Conservation (phyloP, 2,888 invertebrate genomes). For the Drosophila phalerata region DNA sequence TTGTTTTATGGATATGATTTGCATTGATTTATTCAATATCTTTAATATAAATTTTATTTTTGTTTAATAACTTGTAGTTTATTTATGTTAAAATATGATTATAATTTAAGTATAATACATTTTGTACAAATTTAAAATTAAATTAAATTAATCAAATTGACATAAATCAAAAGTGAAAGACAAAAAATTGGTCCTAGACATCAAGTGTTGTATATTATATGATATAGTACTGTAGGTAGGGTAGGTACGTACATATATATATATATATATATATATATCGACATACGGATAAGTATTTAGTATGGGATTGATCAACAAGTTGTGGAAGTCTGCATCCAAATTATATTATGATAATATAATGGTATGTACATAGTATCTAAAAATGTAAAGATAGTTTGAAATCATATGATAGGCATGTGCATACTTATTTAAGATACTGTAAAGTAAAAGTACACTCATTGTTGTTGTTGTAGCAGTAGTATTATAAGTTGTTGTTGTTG, state of each 20-base stretch:
- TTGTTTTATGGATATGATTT: slow-evolving; percentile 16
- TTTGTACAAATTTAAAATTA: slow-evolving; percentile 85
- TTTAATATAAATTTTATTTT: slow-evolving; percentile 9
- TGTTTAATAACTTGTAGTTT: slow-evolving; percentile 73
- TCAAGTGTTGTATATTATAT: slow-evolving; percentile 27
- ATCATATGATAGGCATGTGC: slow-evolving; percentile 18
- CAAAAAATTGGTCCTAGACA: slow-evolving; percentile 62
- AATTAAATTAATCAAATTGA: slow-evolving; percentile 66
- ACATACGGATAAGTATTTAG: slow-evolving; percentile 31
- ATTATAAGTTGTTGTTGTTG: slow-evolving; percentile 11
- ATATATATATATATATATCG: slow-evolving; percentile 27
- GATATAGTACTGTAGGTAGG: slow-evolving; percentile 28
- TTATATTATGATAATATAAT: slow-evolving; percentile 37
- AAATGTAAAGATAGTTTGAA: neutral
- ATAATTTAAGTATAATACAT: slow-evolving; percentile 84
- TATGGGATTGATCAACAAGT: slow-evolving; percentile 59
- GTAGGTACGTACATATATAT: slow-evolving; percentile 2
- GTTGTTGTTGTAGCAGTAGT: slow-evolving; percentile 20
- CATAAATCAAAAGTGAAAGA: slow-evolving; percentile 50
- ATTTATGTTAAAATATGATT: slow-evolving; percentile 73
- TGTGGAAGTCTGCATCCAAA: slow-evolving; percentile 54
- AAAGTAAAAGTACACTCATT: slow-evolving; percentile 46
- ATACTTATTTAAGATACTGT: slow-evolving; percentile 31
- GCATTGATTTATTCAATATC: slow-evolving; percentile 34
- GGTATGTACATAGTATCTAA: slow-evolving; percentile 31